Conservation (phyloP, 2,113 vertebrate species). For the human (Homo sapiens) region GRCh38 chr5:8749001-8749500, state of each 20-base stretch:
- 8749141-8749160: background rate
- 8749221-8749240: background rate
- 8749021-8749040: background rate
- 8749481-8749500: background rate
- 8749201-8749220: background rate
- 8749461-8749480: background rate
- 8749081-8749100: background rate
- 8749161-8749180: background rate
- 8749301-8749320: background rate
- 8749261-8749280: background rate
- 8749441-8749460: background rate
- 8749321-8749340: background rate
- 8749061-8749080: too few species aligned
- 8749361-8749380: background rate
- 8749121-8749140: background rate
- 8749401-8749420: background rate
- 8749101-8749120: background rate
- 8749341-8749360: background rate
- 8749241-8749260: background rate
- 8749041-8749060: background rate
- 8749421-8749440: background rate
- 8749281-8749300: background rate
- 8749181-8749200: background rate
- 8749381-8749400: background rate
- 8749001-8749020: background rate